phyloP scores from a whole-genome alignment of 2,113 vertebrate species.

The Dicaeum eximium region DNA sequence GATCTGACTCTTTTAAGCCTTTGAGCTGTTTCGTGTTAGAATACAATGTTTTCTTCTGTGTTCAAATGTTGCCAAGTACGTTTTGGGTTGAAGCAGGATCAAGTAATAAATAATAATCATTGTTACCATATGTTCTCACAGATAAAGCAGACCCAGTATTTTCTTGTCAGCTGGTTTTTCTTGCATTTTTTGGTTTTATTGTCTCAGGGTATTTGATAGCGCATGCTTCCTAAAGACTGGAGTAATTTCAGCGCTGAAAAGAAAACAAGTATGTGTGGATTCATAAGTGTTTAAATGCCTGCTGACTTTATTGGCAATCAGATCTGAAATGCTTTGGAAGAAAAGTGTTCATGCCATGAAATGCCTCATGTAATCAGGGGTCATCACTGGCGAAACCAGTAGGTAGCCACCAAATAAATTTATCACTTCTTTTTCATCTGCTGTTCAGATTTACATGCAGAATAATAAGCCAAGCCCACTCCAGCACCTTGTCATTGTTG shows the following conservation, averaged over 20 bases:
- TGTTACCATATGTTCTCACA: conserved; percentile 14
- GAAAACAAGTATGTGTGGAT: background rate
- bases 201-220: background rate
- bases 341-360: background rate
- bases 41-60: background rate
- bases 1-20: background rate
- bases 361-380: background rate
- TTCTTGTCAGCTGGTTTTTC: background rate
- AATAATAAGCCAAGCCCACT: background rate
- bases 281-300: background rate
- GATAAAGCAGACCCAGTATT: background rate
- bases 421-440: background rate
- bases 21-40: background rate
- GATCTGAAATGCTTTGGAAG: background rate
- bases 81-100: conserved; percentile 2
- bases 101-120: conserved; percentile 32
- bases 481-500: background rate
- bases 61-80: background rate
- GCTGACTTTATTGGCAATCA: background rate
- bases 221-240: background rate
- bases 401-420: background rate
- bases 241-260: background rate
- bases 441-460: background rate
- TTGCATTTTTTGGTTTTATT: background rate
- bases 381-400: background rate